These are phyloP conservation scores for Momotus momota DNA, from an alignment of 2,797 vertebrate species.

Conservation along the genomic window DNA sequence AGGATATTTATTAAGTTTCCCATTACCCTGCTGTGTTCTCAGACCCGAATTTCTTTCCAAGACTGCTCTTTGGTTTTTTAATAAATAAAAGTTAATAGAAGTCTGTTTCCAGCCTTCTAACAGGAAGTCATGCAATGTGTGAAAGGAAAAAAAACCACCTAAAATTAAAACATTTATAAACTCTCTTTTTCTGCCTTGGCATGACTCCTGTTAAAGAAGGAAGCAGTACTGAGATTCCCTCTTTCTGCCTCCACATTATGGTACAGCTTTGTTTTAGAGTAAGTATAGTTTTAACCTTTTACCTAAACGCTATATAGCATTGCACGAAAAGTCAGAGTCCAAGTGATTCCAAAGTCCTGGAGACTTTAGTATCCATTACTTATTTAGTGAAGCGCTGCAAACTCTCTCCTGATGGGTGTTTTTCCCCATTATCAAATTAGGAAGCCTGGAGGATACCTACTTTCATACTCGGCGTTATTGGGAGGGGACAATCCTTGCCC, in stretches of 20 bases:
- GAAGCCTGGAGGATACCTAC: background rate
- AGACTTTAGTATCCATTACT: background rate
- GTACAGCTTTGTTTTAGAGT: background rate
- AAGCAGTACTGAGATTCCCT: background rate
- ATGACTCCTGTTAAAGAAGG: conserved; percentile 6
- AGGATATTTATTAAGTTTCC: conserved; percentile 49
- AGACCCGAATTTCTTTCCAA: conserved; percentile 1
- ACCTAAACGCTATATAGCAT: background rate
- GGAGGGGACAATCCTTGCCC: background rate
- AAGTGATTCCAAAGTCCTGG: background rate
- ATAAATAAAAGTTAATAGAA: conserved; percentile 42
- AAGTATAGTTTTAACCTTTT: background rate
- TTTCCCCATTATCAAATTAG: background rate
- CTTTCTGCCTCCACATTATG: background rate
- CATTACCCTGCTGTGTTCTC: conserved; percentile 20
- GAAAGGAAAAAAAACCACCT: background rate
- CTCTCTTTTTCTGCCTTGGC: background rate
- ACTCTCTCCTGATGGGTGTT: rapidly evolving
- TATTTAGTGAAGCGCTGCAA: background rate
- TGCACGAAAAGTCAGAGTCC: background rate
- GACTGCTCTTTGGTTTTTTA: conserved; percentile 49
- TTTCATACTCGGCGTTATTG: rapidly evolving
- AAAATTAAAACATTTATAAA: conserved; percentile 11
- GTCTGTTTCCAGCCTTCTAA: conserved; percentile 11
- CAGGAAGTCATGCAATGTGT: background rate